Conservation (phyloP, 2,797 vertebrate genomes). For the Neosilurus hyrtlii region DNA sequence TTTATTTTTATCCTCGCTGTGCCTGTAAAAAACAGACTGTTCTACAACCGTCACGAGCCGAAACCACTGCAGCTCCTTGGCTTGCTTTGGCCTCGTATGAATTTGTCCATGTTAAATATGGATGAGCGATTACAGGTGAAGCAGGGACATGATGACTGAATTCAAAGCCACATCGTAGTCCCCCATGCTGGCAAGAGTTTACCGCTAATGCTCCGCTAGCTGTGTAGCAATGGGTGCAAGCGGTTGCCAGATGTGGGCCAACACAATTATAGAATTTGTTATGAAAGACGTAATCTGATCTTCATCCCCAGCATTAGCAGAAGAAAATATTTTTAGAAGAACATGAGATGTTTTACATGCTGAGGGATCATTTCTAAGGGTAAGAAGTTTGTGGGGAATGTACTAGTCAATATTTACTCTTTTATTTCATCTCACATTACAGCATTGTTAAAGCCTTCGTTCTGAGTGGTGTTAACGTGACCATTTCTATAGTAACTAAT, state of each 20-base stretch:
- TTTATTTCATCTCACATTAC: neutral
- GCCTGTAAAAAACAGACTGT: constrained; percentile 60
- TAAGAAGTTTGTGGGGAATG: neutral
- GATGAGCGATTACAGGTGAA: constrained; percentile 72
- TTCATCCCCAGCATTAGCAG: constrained; percentile 8
- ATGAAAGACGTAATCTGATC: neutral
- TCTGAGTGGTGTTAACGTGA: neutral
- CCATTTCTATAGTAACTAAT: neutral
- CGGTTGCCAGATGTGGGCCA: neutral
- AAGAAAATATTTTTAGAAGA: neutral
- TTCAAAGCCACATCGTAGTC: constrained; percentile 73
- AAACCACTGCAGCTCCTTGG: constrained; percentile 1
- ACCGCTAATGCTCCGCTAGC: neutral
- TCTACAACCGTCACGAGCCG: neutral
- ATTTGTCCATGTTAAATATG: constrained; percentile 63
- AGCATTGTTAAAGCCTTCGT: no score
- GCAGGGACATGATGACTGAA: constrained; percentile 72
- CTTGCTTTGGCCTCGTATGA: constrained; percentile 13
- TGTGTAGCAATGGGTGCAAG: neutral
- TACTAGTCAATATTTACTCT: constrained; percentile 3
- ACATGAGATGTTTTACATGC: neutral
- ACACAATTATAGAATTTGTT: neutral
- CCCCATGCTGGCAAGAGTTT: constrained; percentile 67
- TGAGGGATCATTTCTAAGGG: neutral
- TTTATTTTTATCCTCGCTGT: constrained; percentile 66